Conservation (phyloP, 2,888 invertebrate genomes). For the Cotesia congregata region DNA sequence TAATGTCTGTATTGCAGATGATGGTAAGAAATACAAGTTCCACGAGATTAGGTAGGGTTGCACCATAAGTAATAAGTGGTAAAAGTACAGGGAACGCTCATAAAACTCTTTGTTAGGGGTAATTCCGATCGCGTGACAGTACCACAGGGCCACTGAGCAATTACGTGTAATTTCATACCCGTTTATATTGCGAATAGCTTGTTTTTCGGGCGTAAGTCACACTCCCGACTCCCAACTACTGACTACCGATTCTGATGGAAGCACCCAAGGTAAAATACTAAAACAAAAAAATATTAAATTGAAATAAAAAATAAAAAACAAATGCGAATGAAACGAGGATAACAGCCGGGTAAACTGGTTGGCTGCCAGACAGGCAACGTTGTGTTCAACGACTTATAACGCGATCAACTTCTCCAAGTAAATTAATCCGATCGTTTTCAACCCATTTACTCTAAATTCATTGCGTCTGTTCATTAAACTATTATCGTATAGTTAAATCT, state of each 20-base stretch:
- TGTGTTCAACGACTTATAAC: constrained; percentile 28
- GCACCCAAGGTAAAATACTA: constrained; percentile 26
- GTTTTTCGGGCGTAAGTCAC: constrained; percentile 52
- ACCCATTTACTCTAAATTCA: constrained; percentile 25
- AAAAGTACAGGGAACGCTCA: constrained; percentile 47
- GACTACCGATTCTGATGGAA: neutral
- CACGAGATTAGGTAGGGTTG: constrained; percentile 15
- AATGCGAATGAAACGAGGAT: constrained; percentile 4
- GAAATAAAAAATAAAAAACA: constrained; percentile 21
- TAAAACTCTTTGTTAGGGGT: constrained; percentile 54
- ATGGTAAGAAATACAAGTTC: constrained; percentile 26
- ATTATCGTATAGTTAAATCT: constrained; percentile 13
- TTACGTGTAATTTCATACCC: constrained; percentile 59
- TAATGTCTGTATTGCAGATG: constrained; percentile 45
- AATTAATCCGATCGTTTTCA: constrained; percentile 37
- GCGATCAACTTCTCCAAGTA: constrained; percentile 39
- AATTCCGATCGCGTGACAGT: constrained; percentile 66
- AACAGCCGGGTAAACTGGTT: constrained; percentile 23
- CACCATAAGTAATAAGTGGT: constrained; percentile 44
- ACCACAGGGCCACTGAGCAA: constrained; percentile 53
- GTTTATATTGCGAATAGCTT: constrained; percentile 55
- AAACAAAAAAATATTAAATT: constrained; percentile 7
- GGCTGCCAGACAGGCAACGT: constrained; percentile 13
- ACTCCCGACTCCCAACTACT: constrained; percentile 33
- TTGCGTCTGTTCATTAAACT: constrained; percentile 13